Evolutionary conservation across 92 coral and sea anemone genomes (phyloP), one percentile per base, ranked within the genome.

Genomic region (Siderastrea radians): DNA sequence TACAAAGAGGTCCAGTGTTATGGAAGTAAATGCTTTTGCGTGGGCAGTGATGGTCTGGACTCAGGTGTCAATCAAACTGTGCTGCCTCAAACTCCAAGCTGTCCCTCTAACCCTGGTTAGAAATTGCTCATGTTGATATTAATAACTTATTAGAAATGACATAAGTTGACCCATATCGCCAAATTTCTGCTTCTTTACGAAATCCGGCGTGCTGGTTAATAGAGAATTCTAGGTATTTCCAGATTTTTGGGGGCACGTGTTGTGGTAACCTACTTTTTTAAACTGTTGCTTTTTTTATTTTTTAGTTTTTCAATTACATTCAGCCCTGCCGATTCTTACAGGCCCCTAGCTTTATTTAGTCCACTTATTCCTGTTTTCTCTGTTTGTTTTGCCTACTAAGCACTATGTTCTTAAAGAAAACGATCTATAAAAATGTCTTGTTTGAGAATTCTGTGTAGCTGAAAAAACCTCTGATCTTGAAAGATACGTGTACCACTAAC

Each of bases 1-100:
- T 97, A 97, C 74, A 54, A 94, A 64, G 96, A 96, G 51, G 91
- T 97, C 55, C 99, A 97, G 68, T 97, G 99, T 71, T 85, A 72
- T 74, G 90, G 85, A 9, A 88, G 90, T 53, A 74, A 81, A 38
- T 97, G 99, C 79, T 77, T 95, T 82, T 97, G 99, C 84, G 98
- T 92, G 17, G 98, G 90, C 84, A 77, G 76, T 10, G 73, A 91
- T 78, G 99, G 99, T 15, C 77, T 91, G n/a, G 98, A 95, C 80
- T 63, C 87, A 52, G 79, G 69, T 79, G 80, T 92, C 68, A 86
- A 92, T 16, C 59, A 75, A 75, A 84, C 69, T 67, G 16, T 68
- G 70, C 65, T 73, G 7, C 84, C 84, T 48, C 59, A 51, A 9
- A 67, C 77, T 9, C 86, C 90, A 49, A 87, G 46, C 71, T 91